A percentile compares a stretch with the other conserved stretches of the same genome.
These are phyloP conservation scores for Stegodyphus mimosarum DNA, from an alignment of 1,140 invertebrate species.

Conservation along the genomic window DNA sequence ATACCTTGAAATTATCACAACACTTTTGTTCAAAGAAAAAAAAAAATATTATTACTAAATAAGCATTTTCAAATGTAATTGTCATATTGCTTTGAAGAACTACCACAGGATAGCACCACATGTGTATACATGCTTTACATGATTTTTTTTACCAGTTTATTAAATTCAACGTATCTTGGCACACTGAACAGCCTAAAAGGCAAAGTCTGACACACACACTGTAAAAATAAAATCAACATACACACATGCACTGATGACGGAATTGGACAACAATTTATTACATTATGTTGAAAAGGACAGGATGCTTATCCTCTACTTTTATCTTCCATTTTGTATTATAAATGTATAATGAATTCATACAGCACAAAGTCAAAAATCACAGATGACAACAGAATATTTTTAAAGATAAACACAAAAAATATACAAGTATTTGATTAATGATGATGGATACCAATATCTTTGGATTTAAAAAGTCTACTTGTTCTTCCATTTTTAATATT, in stretches of 20 bases:
- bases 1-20: background rate
- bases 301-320: background rate
- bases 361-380: conserved; percentile 49
- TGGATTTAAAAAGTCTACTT: conserved; percentile 26
- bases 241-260: conserved; percentile 2
- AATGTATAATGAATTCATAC: conserved; percentile 47
- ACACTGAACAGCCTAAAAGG: conserved; percentile 37
- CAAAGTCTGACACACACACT: conserved; percentile 11
- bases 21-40: background rate
- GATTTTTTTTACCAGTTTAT: background rate
- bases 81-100: background rate
- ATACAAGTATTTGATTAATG: conserved; percentile 21
- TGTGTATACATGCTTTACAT: background rate
- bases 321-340: conserved; percentile 4
- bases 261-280: conserved; percentile 1
- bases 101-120: background rate
- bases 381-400: conserved; percentile 48
- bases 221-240: conserved; percentile 21
- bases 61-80: background rate
- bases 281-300: background rate
- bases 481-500: background rate
- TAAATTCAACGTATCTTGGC: conserved; percentile 26
- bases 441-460: conserved; percentile 9
- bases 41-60: background rate
- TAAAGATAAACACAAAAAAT: conserved; percentile 32